Percentiles rank a stretch among this genome's conserved stretches.
These are phyloP conservation scores for Ophraella communa DNA, from an alignment of 2,888 invertebrate species.

Conservation along the genomic window DNA sequence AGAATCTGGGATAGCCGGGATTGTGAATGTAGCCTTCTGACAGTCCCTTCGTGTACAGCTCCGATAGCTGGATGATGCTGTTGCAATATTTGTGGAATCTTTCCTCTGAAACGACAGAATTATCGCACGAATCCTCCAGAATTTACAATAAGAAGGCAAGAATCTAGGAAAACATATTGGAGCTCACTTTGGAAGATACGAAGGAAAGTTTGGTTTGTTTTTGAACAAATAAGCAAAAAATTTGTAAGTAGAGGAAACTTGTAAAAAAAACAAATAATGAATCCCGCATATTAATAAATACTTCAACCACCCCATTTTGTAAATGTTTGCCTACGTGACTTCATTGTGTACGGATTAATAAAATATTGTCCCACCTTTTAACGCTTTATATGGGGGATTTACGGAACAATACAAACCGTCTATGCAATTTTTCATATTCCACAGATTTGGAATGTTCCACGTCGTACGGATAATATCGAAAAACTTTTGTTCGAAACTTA, in stretches of 20 bases:
- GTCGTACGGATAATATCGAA: not conserved
- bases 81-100: slow-evolving; percentile 62
- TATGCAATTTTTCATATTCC: not conserved
- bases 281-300: not conserved
- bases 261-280: too few species aligned
- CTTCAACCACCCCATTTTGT: not conserved
- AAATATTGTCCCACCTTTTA: not conserved
- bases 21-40: slow-evolving; percentile 72
- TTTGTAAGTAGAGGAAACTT: too few species aligned
- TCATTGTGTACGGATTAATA: not conserved
- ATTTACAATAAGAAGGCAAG: too few species aligned
- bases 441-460: not conserved
- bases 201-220: too few species aligned
- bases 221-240: too few species aligned
- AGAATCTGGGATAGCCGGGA: slow-evolving; percentile 79
- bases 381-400: not conserved
- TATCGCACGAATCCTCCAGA: too few species aligned
- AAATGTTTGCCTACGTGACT: not conserved
- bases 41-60: slow-evolving; percentile 53
- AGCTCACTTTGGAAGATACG: too few species aligned
- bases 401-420: not conserved
- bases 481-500: not conserved
- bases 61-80: slow-evolving; percentile 57
- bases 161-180: too few species aligned
- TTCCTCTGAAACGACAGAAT: slow-evolving; percentile 59